phyloP scores from a whole-genome alignment of 2,113 vertebrate genomes.

The Physeter macrocephalus region DNA sequence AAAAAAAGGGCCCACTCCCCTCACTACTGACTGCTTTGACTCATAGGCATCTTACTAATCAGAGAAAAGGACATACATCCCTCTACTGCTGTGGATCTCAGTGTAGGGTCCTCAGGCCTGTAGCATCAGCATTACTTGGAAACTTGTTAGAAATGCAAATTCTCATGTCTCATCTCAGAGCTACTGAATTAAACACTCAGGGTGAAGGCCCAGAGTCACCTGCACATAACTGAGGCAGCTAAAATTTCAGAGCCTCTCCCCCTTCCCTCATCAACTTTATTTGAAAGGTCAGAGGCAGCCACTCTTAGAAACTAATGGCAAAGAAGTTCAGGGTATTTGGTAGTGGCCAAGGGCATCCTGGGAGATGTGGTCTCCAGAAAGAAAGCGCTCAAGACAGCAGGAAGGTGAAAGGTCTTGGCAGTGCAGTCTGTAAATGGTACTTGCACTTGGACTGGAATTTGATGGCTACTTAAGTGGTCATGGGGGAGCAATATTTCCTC shows the following conservation, averaged over 20 bases:
- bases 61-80: not conserved
- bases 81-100: not conserved
- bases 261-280: not conserved
- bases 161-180: not conserved
- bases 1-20: not conserved
- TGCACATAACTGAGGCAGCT: not conserved
- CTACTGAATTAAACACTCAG: not conserved
- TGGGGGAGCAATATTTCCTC: not conserved
- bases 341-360: not conserved
- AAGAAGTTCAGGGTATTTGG: not conserved
- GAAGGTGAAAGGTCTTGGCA: not conserved
- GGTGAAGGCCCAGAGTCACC: not conserved
- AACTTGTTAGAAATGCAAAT: not conserved
- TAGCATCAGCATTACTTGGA: not conserved
- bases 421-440: not conserved
- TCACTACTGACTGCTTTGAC: not conserved
- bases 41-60: not conserved
- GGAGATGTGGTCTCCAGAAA: not conserved
- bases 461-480: not conserved
- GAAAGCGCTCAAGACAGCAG: not conserved
- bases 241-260: not conserved
- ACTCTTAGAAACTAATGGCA: not conserved
- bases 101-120: not conserved
- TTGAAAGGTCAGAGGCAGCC: not conserved
- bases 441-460: not conserved